Percentiles rank a stretch among this genome's conserved stretches.
Conservation (phyloP, 2,113 vertebrate species). For the Trachemys scripta region DNA sequence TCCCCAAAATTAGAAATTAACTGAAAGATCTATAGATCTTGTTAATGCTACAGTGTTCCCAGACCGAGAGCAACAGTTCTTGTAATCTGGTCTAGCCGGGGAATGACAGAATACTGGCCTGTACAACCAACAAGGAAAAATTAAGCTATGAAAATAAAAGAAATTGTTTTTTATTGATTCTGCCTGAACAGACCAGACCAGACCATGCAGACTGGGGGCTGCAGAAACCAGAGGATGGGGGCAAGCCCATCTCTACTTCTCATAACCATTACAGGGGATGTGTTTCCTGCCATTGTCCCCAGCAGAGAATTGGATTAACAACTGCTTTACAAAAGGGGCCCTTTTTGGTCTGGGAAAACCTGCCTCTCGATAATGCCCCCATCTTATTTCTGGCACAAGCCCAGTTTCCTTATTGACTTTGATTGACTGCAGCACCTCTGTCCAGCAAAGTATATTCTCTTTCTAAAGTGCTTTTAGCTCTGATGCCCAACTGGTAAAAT, state of each 20-base stretch:
- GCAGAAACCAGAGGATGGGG: neutral
- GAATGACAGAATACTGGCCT: neutral
- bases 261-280: neutral
- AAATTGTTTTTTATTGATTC: neutral
- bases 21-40: neutral
- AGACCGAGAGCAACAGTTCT: neutral
- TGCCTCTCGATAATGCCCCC: neutral
- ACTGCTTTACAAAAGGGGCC: neutral
- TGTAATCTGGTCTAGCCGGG: neutral
- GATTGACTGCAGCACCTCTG: slow-evolving; percentile 29
- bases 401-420: neutral
- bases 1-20: neutral
- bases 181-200: neutral
- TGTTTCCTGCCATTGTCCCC: neutral
- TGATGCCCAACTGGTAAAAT: slow-evolving; percentile 62
- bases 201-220: neutral
- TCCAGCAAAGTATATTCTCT: slow-evolving; percentile 57
- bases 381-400: neutral
- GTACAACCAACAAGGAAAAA: neutral
- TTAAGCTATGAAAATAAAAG: neutral
- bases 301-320: neutral
- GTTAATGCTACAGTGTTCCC: neutral
- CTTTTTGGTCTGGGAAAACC: neutral
- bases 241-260: neutral
- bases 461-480: slow-evolving; percentile 45